Base-by-base conservation (phyloP, 2,888 invertebrate species). In the Apamea anceps region DNA sequence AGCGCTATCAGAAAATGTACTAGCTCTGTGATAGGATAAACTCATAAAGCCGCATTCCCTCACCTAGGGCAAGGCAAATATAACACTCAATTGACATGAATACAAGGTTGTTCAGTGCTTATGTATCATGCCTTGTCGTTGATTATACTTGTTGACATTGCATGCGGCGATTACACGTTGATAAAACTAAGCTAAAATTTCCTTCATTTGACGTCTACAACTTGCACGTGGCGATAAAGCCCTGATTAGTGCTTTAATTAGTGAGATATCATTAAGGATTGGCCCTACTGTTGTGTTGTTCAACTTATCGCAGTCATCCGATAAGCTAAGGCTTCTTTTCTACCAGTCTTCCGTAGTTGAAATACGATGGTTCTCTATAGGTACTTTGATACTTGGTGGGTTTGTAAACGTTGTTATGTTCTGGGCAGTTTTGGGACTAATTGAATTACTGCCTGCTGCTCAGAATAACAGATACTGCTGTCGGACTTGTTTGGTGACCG, bases 21-120 rank as follows among this genome's bases (percentile, higher is more conserved):
- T 28, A 82, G 18, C 12, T 18, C 32, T 76, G 10, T 62, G 21
- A n/a, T 42, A 1, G 3, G 2, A 51, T 60, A 37, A 10, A 62
- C 12, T 18, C 21, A 4, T 15, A 54, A 28, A 48, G 8, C n/a
- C 10, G 18, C 51, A 79, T 83, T 86, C 82, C 45, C 82, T 48
- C 6, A 37, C 28, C 48, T 57, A 86, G 60, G 76, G 57, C 66
- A 45, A 48, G 15, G 63, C 51, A 84, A 84, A 86, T 54, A 84
- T 28, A 48, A 73, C 18, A 21, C 21, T 5, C 45, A 74, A 74
- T 60, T 83, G 73, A 77, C 86, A 74, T 67, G 13, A 67, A 86
- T 67, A 74, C 62, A n/a, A 63, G 54, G 15, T 83, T n/a, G 7
- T 66, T 54, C 42, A 81, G 48, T 57, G 57, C 21, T 62, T 51